Percentiles rank a stretch among this genome's conserved stretches.
Evolutionary conservation across 2,888 invertebrate species (phyloP).

Genomic region (Drosophila pegasa): DNA sequence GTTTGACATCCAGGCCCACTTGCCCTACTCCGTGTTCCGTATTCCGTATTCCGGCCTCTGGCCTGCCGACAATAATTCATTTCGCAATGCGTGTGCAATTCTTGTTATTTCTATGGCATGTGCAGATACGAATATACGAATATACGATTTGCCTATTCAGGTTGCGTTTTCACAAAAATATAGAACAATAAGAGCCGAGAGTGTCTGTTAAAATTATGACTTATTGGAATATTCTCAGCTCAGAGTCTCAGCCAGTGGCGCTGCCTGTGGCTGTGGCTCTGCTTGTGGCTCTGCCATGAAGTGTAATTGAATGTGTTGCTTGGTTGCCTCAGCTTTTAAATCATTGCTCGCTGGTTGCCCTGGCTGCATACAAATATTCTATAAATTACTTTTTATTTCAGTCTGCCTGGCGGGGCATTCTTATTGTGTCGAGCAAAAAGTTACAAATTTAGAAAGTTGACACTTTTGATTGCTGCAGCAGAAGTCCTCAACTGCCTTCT

Average conservation of each 20-base stretch:
- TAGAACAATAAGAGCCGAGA: constrained; percentile 33
- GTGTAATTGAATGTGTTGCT: constrained; percentile 53
- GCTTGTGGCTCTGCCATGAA: constrained; percentile 7
- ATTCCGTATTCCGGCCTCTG: constrained; percentile 36
- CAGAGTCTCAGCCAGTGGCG: neutral
- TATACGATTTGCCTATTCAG: constrained; percentile 45
- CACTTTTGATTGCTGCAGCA: constrained; percentile 5
- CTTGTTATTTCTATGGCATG: constrained; percentile 41
- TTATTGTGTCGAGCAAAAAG: neutral
- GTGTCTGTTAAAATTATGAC: constrained; percentile 51
- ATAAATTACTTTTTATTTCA: constrained; percentile 11
- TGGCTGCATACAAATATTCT: constrained; percentile 25
- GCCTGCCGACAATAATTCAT: constrained; percentile 73
- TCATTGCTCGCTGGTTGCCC: constrained; percentile 17
- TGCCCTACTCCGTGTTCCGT: constrained; percentile 13
- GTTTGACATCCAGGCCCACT: constrained; percentile 63
- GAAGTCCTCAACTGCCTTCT: neutral
- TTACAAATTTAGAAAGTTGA: neutral
- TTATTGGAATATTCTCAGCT: constrained; percentile 48
- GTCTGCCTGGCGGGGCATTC: neutral
- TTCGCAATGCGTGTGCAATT: constrained; percentile 54
- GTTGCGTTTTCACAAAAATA: constrained; percentile 21
- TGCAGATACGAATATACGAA: constrained; percentile 27
- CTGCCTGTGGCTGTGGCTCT: neutral
- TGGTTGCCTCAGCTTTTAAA: constrained; percentile 24